Evolutionary conservation across 2,113 vertebrate species (phyloP), one percentile per base, ranked within the genome.

Genomic region (Mustelus asterias): DNA sequence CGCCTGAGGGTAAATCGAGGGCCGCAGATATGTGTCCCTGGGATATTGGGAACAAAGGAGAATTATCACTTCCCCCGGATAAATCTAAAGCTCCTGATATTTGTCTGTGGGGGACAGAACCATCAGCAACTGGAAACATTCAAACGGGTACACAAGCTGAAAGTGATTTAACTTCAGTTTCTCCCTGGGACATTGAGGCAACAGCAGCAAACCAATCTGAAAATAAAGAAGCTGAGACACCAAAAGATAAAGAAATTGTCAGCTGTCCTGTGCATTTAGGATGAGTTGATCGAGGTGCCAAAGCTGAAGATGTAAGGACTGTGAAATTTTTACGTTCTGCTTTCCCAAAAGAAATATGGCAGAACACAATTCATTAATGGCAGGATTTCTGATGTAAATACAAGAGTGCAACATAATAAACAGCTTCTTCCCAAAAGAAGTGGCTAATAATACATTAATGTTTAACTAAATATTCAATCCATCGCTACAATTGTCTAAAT

Each of bases 221-320:
- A 69, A 96, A 95, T 58, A 96, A 96, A 72, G 67, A n/a, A 5
- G 16, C 48, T 60, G 63, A 0, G 0, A 96, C 67, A 72, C 63
- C 63, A 11, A 13, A 8, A 22, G 95, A 13, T 1, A 60, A 96
- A 20, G 94, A 54, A 67, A 88, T 96, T 0, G 85, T 96, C 0
- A 63, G 96, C 54, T 97, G 96, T 67, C 97, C 97, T 0, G 96
- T 97, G 97, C 97, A 97, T 48, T 96, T 96, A 0, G 67, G 8
- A 69, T 48, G 41, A 70, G 67, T 48, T 44, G 11, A 22, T 14
- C 48, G 93, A 95, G 69, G 22, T 69, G 65, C 65, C 93, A 48
- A 95, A 95, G 67, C n/a, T 94, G 5, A 69, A 94, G 33, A 33
- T 92, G 3, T 8, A 63, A 29, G 13, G 63, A 41, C 65, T 22